These are phyloP conservation scores for Scyliorhinus canicula DNA, from an alignment of 2,797 vertebrate species.

Conservation along the genomic window DNA sequence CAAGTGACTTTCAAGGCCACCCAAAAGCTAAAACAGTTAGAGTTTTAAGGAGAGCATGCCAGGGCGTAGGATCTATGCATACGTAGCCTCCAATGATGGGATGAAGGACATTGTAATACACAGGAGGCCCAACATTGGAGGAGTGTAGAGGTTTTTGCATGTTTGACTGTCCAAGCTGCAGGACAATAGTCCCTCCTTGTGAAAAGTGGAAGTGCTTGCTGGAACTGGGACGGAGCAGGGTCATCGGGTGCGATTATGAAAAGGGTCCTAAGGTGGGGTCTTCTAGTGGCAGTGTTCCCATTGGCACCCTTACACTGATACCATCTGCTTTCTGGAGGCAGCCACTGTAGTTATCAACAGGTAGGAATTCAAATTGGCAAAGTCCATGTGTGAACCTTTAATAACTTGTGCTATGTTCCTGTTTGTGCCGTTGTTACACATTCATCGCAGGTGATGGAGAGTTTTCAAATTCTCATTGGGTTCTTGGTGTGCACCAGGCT, in stretches of 20 bases:
- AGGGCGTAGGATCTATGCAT: neutral
- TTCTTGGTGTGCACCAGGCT: no score
- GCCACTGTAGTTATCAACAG: neutral
- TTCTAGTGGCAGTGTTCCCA: neutral
- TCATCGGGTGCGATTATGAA: neutral
- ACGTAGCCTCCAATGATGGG: neutral
- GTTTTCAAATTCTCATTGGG: neutral
- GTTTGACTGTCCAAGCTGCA: neutral
- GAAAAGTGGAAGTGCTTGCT: neutral
- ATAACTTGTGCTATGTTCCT: neutral
- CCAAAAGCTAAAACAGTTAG: neutral
- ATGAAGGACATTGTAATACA: neutral
- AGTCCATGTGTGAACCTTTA: neutral
- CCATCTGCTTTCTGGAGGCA: neutral
- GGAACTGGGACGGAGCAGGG: neutral
- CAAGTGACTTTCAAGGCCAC: neutral
- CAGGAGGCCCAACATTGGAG: neutral
- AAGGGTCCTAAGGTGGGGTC: neutral
- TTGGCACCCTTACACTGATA: neutral
- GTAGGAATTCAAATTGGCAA: neutral
- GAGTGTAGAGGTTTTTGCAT: no score
- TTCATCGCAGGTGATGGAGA: neutral
- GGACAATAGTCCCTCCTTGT: neutral
- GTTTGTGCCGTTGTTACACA: neutral
- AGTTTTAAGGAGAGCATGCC: neutral